phyloP scores from a whole-genome alignment of 1,140 invertebrate species.

The Oncopodura yosiiana region DNA sequence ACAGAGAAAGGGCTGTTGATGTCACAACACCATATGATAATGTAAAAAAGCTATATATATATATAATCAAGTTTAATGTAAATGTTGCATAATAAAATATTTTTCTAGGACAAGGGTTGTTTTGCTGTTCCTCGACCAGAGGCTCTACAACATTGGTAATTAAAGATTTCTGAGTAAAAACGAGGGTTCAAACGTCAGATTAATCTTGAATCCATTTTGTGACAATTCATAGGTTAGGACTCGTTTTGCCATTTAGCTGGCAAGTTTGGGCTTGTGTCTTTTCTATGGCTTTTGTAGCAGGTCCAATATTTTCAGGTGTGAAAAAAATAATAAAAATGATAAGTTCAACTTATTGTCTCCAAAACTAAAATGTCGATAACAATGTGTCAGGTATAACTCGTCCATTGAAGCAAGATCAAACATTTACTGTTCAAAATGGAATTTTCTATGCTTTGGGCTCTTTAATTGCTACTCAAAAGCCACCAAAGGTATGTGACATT shows the following conservation, averaged over 20 bases:
- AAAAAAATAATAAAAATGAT: neutral
- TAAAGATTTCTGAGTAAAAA: too few species aligned
- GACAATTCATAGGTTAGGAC: slow-evolving; percentile 34
- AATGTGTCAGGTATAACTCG: slow-evolving; percentile 13
- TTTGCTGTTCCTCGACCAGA: slow-evolving; percentile 34
- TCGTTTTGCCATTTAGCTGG: slow-evolving; percentile 34
- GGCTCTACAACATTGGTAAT: slow-evolving; percentile 30
- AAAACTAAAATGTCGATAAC: neutral
- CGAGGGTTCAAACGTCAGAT: too few species aligned
- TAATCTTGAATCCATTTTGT: too few species aligned
- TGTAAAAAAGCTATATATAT: too few species aligned
- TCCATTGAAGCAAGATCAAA: slow-evolving; percentile 26
- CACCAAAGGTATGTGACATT: slow-evolving; percentile 28
- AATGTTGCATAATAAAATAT: too few species aligned
- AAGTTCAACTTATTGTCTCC: neutral
- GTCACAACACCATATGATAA: slow-evolving; percentile 31
- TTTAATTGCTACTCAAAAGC: slow-evolving; percentile 25
- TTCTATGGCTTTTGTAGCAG: slow-evolving; percentile 26
- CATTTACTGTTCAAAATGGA: slow-evolving; percentile 25
- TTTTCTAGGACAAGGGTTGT: slow-evolving; percentile 33
- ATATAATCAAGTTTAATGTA: too few species aligned
- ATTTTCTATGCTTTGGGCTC: slow-evolving; percentile 33
- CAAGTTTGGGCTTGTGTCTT: slow-evolving; percentile 34
- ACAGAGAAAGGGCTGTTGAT: slow-evolving; percentile 35
- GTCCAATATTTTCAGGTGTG: neutral